Conservation (phyloP, 2,888 invertebrate genomes). For the Hyposoter didymator region DNA sequence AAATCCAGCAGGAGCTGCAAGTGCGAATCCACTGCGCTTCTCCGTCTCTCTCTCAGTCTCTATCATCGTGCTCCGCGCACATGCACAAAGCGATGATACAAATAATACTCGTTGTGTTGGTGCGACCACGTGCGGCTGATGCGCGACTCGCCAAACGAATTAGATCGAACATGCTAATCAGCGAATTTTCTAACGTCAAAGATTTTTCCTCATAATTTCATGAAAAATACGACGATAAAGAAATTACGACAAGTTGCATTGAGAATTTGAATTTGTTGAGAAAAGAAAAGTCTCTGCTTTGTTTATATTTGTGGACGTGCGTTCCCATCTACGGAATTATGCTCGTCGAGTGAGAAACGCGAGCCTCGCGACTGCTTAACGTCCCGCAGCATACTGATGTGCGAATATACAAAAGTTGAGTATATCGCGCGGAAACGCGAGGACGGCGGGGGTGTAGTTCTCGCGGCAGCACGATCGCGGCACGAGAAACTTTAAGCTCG, state of each 20-base stretch:
- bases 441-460: constrained; percentile 62
- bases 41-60: too few relatives aligned
- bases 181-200: too few relatives aligned
- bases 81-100: neutral
- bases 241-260: too few relatives aligned
- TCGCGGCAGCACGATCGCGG: constrained; percentile 64
- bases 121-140: constrained; percentile 38
- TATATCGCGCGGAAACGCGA: constrained; percentile 61
- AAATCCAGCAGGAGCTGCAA: too few relatives aligned
- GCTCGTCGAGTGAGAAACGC: constrained; percentile 26
- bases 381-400: constrained; percentile 76
- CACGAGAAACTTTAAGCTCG: constrained; percentile 2
- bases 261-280: too few relatives aligned
- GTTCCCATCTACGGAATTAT: neutral
- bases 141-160: neutral
- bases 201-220: too few relatives aligned
- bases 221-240: too few relatives aligned
- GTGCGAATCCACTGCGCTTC: too few relatives aligned
- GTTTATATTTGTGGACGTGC: neutral
- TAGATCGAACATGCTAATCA: too few relatives aligned
- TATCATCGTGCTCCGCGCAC: too few relatives aligned
- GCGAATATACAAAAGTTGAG: constrained; percentile 65
- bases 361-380: constrained; percentile 72
- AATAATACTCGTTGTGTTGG: neutral
- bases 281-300: too few relatives aligned